A percentile compares a stretch with the other conserved stretches of the same genome.
phyloP scores from a whole-genome alignment of 2,113 vertebrate species.

The Hucho hucho region DNA sequence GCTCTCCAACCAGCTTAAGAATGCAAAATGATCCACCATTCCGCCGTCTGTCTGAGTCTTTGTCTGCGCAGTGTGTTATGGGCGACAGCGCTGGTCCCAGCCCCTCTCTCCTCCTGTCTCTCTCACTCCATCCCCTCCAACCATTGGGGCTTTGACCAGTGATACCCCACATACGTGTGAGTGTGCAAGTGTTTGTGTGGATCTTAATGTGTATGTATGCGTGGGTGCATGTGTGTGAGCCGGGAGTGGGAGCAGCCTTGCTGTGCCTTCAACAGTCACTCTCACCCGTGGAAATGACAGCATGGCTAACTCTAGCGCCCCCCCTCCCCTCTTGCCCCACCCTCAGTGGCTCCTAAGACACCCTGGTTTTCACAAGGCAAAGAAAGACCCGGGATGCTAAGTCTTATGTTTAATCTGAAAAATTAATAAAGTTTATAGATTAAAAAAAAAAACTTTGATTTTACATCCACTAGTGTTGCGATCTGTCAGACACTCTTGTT shows the following conservation, averaged over 20 bases:
- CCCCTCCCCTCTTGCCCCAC: conserved; percentile 2
- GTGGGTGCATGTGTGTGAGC: conserved; percentile 34
- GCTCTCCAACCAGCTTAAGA: conserved; percentile 79
- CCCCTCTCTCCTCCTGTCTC: conserved; percentile 24
- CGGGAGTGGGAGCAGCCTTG: conserved; percentile 65
- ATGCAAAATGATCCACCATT: conserved; percentile 75
- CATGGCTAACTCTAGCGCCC: conserved; percentile 44
- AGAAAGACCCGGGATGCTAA: conserved; percentile 49
- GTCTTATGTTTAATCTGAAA: conserved; percentile 31
- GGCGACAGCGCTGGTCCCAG: conserved; percentile 45
- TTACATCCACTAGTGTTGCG: conserved; percentile 40
- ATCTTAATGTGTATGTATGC: conserved; percentile 28
- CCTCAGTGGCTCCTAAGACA: conserved; percentile 28
- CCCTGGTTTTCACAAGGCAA: conserved; percentile 49
- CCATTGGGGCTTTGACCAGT: conserved; percentile 47
- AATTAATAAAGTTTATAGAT: conserved; percentile 28
- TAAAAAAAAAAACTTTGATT: conserved; percentile 39
- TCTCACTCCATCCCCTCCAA: conserved; percentile 22
- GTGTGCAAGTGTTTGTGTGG: conserved; percentile 38
- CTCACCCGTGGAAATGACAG: conserved; percentile 28
- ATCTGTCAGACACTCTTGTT: conserved; percentile 39
- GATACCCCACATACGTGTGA: conserved; percentile 46
- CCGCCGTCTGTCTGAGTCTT: conserved; percentile 32
- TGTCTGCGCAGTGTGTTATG: conserved; percentile 41
- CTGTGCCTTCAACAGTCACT: conserved; percentile 64